These are phyloP conservation scores for Brachyhypopomus occidentalis DNA, from an alignment of 2,113 vertebrate genomes.

Conservation along the genomic window DNA sequence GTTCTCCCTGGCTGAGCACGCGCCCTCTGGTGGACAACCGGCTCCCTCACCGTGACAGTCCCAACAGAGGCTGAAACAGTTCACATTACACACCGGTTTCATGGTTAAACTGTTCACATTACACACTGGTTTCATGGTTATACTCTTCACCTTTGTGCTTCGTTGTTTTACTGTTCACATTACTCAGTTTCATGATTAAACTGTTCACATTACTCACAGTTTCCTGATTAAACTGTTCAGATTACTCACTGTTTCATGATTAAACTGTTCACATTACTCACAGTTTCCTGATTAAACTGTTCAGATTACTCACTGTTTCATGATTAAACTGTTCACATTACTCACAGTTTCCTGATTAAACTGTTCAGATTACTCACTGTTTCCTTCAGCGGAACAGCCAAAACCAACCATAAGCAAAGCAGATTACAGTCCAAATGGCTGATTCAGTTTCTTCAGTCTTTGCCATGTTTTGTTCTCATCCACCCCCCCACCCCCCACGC, in stretches of 20 bases:
- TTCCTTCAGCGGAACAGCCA: constrained; percentile 47
- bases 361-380: constrained; percentile 49
- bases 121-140: neutral
- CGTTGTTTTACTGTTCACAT: too few species aligned
- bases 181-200: too few species aligned
- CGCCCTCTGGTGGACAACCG: too few species aligned
- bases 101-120: constrained; percentile 50
- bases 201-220: too few species aligned
- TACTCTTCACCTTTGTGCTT: too few species aligned
- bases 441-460: constrained; percentile 32
- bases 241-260: constrained; percentile 12
- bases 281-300: constrained; percentile 33
- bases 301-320: constrained; percentile 33
- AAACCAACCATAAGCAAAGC: constrained; percentile 38
- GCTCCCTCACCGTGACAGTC: too few species aligned
- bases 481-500: neutral
- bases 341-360: constrained; percentile 26
- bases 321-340: too few species aligned
- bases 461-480: constrained; percentile 17
- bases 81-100: too few species aligned
- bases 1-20: too few species aligned
- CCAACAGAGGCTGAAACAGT: too few species aligned
- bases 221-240: constrained; percentile 45
- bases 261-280: too few species aligned
- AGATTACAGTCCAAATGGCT: constrained; percentile 49